Evolutionary conservation across 2,888 invertebrate genomes (phyloP).

Genomic region (Euproctis similis): DNA sequence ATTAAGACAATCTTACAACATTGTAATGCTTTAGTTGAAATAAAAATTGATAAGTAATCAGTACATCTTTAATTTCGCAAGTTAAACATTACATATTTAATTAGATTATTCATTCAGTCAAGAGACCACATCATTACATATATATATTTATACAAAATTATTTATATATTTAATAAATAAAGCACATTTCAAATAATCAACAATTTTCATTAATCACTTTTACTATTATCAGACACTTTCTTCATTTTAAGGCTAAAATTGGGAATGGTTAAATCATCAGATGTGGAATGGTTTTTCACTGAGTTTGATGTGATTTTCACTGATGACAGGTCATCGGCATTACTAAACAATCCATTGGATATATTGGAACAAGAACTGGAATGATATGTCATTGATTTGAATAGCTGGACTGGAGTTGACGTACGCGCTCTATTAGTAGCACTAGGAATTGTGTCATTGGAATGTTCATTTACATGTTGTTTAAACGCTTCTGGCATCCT

Average conservation of each 20-base stretch:
- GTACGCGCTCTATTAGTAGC: slow-evolving; percentile 63
- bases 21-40: too few relatives aligned
- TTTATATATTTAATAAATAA: too few relatives aligned
- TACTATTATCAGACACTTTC: slow-evolving; percentile 52
- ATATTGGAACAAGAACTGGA: slow-evolving; percentile 67
- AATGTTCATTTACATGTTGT: slow-evolving; percentile 36
- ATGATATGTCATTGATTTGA: slow-evolving; percentile 57
- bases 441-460: slow-evolving; percentile 38
- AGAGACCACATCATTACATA: too few relatives aligned
- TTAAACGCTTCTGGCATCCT: slow-evolving; percentile 63
- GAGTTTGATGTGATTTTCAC: slow-evolving; percentile 69
- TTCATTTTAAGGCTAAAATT: slow-evolving; percentile 59
- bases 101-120: too few relatives aligned
- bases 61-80: too few relatives aligned
- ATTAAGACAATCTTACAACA: too few relatives aligned
- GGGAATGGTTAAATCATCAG: slow-evolving; percentile 67
- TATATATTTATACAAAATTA: slow-evolving; percentile 1
- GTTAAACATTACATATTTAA: too few relatives aligned
- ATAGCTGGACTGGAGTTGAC: slow-evolving; percentile 75
- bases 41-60: too few relatives aligned
- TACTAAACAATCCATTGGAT: slow-evolving; percentile 67
- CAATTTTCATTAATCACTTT: slow-evolving; percentile 44
- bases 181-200: slow-evolving; percentile 13
- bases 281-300: slow-evolving; percentile 58
- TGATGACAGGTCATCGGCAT: slow-evolving; percentile 74